phyloP scores from a whole-genome alignment of 2,888 invertebrate genomes.

The Lissonota sp. region DNA sequence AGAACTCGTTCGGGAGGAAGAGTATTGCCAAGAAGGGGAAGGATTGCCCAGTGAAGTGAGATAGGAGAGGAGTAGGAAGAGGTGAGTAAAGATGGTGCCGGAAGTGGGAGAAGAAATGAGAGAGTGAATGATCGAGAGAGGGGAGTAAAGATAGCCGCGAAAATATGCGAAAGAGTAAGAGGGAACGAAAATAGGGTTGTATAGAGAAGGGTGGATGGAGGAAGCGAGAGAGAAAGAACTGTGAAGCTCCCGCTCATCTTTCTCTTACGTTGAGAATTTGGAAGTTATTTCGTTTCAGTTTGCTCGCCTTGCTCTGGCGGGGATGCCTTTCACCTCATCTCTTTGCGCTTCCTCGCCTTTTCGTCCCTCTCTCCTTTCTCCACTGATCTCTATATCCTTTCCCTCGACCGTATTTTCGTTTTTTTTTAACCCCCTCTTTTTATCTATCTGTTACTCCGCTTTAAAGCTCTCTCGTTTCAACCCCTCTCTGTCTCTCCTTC shows the following conservation, averaged over 20 bases:
- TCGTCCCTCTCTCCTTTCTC: constrained; percentile 37
- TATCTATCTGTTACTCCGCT: constrained; percentile 47
- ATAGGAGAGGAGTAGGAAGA: background rate
- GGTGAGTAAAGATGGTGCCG: constrained; percentile 22
- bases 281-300: constrained; percentile 75
- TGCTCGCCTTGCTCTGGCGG: constrained; percentile 38
- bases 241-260: constrained; percentile 43
- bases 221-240: background rate
- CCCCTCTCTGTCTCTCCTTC: constrained; percentile 11
- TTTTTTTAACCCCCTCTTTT: constrained; percentile 46
- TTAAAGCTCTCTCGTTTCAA: constrained; percentile 58
- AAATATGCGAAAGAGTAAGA: constrained; percentile 2
- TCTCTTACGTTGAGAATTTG: constrained; percentile 69
- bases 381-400: constrained; percentile 22
- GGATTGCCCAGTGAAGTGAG: background rate
- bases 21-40: constrained; percentile 34
- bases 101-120: background rate
- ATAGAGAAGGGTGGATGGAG: background rate
- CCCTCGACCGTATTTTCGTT: constrained; percentile 34
- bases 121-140: constrained; percentile 8
- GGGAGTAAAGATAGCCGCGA: too few relatives aligned
- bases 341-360: constrained; percentile 55
- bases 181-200: constrained; percentile 33
- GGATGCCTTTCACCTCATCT: constrained; percentile 56
- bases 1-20: constrained; percentile 6